Evolutionary conservation across 2,888 invertebrate species (phyloP).

Genomic region (Germaria angustata): DNA sequence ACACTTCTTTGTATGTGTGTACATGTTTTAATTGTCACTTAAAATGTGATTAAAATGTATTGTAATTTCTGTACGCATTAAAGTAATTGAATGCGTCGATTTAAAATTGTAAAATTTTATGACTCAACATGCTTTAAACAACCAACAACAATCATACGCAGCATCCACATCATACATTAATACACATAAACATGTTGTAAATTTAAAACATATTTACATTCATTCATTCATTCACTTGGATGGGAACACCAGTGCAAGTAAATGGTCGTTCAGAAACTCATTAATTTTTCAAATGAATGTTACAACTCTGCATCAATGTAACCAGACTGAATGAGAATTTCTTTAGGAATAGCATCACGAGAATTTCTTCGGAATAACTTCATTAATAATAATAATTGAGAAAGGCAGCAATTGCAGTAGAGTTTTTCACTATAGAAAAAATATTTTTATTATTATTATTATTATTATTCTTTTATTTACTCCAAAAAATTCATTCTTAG

Average conservation of each 20-base stretch:
- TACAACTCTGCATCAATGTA: too few relatives aligned
- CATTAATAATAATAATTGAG: too few relatives aligned
- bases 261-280: background rate
- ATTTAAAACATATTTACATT: too few relatives aligned
- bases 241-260: background rate
- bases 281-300: too few relatives aligned
- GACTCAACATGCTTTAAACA: slow-evolving; percentile 43
- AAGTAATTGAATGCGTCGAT: slow-evolving; percentile 67
- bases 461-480: too few relatives aligned
- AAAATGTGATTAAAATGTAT: slow-evolving; percentile 72
- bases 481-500: too few relatives aligned
- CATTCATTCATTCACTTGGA: background rate
- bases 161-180: background rate
- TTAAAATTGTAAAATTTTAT: slow-evolving; percentile 65
- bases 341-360: too few relatives aligned
- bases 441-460: too few relatives aligned
- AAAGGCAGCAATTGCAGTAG: too few relatives aligned
- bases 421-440: too few relatives aligned
- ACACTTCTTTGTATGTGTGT: background rate
- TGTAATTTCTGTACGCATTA: slow-evolving; percentile 66
- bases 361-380: too few relatives aligned
- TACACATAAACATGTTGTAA: slow-evolving; percentile 1
- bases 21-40: slow-evolving; percentile 73
- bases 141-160: background rate
- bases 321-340: too few relatives aligned